Evolutionary conservation across 2,888 invertebrate species (phyloP), one percentile per base, ranked within the genome.

Genomic region (Caenorhabditis afra): DNA sequence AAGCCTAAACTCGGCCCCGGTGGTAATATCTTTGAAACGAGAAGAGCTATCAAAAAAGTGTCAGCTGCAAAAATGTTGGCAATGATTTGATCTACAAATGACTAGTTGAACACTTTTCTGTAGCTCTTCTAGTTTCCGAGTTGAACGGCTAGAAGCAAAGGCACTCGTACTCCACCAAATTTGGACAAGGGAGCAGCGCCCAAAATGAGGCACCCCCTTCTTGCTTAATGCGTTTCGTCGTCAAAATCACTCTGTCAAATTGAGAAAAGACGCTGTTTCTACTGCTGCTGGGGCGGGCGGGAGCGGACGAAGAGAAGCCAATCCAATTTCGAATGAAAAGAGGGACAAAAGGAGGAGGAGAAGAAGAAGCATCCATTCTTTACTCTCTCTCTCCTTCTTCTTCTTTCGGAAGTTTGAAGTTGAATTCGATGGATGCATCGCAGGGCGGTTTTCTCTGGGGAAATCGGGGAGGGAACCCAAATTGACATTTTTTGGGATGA

Each of bases 181-280:
- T n/a, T n/a, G n/a, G n/a, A n/a, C n/a, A n/a, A n/a, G 29, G 7
- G 29, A 29, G 7, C 4, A 29, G 4, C 29, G 29, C 29, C 29
- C 29, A 29, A 3, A 29, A 29, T 7, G 29, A 29, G 3, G 29
- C 29, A 5, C 29, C 29, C 4, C 29, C n/a, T 47, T 47, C 10
- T 18, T 18, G n/a, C 52, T 29, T 3, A 12, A 7, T n/a, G 29
- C 29, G 29, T 29, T 29, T 29, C 29, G 29, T 29, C 29, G 29
- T 53, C 50, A 52, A 68, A 68, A 68, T 68, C 68, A 68, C 59
- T 68, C 59, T 68, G 68, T 61, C 59, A 68, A 68, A 59, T 68
- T 52, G 59, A 50, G 52, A 61, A 52, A 29, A 23, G n/a, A 29
- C n/a, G n/a, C n/a, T n/a, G n/a, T n/a, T n/a, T n/a, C n/a, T n/a